Percentiles rank a stretch among this genome's conserved stretches.
Conservation (phyloP, 2,797 vertebrate species). For the Natrix natrix region DNA sequence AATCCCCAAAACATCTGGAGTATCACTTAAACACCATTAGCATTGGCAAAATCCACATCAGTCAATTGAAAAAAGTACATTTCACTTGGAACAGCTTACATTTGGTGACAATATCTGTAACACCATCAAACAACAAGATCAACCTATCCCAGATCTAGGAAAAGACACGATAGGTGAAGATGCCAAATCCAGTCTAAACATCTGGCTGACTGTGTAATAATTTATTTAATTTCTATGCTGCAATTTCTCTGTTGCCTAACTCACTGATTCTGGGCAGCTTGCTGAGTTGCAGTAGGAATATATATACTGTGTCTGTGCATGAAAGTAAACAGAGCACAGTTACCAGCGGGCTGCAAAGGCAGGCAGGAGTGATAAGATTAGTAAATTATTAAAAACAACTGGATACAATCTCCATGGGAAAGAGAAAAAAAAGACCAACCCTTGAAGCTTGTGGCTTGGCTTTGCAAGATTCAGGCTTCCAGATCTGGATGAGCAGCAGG, state of each 20-base stretch:
- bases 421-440: fast-evolving
- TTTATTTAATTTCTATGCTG: background rate
- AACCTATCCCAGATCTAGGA: background rate
- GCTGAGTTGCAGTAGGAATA: background rate
- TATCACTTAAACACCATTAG: background rate
- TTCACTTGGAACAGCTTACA: background rate
- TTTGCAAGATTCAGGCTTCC: background rate
- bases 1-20: background rate
- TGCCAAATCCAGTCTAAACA: background rate
- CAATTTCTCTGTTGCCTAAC: background rate
- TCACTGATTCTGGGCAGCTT: background rate
- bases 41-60: background rate
- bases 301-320: too few relatives aligned
- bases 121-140: background rate
- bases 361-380: background rate
- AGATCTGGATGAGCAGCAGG: background rate
- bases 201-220: background rate
- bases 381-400: background rate
- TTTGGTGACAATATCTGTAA: background rate
- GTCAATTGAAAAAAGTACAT: background rate
- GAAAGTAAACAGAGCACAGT: too few relatives aligned
- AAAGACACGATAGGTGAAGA: background rate
- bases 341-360: background rate
- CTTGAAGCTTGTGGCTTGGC: background rate
- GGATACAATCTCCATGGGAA: background rate